Percentiles rank a stretch among this genome's conserved stretches.
Conservation (phyloP, 2,888 invertebrate genomes). For the Thalpophila matura region DNA sequence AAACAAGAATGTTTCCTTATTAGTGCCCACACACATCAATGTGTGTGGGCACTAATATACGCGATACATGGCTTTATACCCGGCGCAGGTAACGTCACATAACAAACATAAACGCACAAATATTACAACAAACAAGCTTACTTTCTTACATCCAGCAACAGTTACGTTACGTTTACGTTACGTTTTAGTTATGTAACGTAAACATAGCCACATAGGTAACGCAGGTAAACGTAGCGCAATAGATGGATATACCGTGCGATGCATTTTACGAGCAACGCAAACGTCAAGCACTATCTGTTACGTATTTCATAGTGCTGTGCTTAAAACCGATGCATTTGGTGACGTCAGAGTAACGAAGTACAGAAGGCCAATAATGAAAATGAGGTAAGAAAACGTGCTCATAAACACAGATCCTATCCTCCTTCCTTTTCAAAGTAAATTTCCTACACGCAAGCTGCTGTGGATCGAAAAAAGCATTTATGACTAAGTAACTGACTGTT, state of each 20-base stretch:
- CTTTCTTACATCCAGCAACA: not conserved
- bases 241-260: not conserved
- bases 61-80: too few species aligned
- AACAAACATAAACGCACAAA: slow-evolving; percentile 12
- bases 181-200: slow-evolving; percentile 3
- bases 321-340: slow-evolving; percentile 2
- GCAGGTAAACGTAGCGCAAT: not conserved
- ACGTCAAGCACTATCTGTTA: slow-evolving; percentile 9
- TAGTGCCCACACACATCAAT: not conserved
- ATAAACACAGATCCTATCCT: too few species aligned
- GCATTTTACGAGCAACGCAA: slow-evolving; percentile 16
- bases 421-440: too few species aligned
- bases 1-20: too few species aligned
- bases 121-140: slow-evolving; percentile 17
- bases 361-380: not conserved
- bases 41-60: not conserved
- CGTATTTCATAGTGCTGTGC: not conserved
- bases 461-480: too few species aligned
- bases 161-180: not conserved
- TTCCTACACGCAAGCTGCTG: too few species aligned
- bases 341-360: not conserved
- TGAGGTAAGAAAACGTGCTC: too few species aligned
- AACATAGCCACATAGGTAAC: not conserved
- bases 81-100: slow-evolving; percentile 15
- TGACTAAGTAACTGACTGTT: too few species aligned